Base-by-base conservation (phyloP, 2,113 vertebrate species). In the Cyprinus carpio region DNA sequence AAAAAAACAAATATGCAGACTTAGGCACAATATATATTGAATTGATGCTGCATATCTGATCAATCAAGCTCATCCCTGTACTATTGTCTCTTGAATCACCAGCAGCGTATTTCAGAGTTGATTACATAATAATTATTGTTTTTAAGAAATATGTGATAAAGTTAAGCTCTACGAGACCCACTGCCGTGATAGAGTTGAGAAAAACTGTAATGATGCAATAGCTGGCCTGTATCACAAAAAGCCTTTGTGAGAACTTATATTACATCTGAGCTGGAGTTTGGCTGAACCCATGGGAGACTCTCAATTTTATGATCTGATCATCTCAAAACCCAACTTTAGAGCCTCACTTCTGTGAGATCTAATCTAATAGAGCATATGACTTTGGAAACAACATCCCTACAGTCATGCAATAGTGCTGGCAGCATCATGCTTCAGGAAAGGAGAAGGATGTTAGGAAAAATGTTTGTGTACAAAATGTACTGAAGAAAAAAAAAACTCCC, bases 381-480 rank as follows among this genome's bases (percentile, higher is more conserved):
- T 31, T 4, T 34, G 27, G 27, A 77, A 58, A 76, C 29, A 78
- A 3, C 60, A 12, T 46, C 43, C 43, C 10, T 46, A 46, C 11
- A 12, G 65, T 51, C 43, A 43, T 64, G 77, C 34, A 46, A 16
- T 25, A 51, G 13, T 10, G 7, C 34, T 16, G 77, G 43, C 23
- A 40, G 58, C 6, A 80, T 62, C 56, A 2, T 29, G 40, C 69
- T 72, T 40, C 3, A 7, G 13, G 40, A 75, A 56, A 40, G 37
- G 11, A 46, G 43, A 25, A 37, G 37, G 18, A 46, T 13, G 34
- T 37, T 46, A 46, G 0, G 10, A 12, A 46, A 46, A 12, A 11
- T 43, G 34, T 25, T 13, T 74, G 23, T 23, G 75, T 78, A 78
- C 54, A 78, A 78, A 34, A 34, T 6, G 75, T 78, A 56, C 75